Evolutionary conservation across 2,113 vertebrate species (phyloP).

Genomic region (Hirundichthys speculiger): DNA sequence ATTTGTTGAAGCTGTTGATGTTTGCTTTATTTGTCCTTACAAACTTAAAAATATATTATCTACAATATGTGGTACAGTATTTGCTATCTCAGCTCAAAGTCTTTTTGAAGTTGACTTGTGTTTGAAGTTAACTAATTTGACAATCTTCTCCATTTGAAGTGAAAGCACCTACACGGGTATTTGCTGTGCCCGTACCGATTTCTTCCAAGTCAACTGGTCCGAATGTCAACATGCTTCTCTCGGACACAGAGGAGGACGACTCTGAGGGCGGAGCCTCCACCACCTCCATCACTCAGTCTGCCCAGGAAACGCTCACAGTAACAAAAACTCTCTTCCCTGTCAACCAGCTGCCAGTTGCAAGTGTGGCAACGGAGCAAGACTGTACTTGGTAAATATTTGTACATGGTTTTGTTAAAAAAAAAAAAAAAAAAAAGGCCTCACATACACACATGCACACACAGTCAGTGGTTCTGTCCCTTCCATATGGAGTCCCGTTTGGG

Average conservation of each 20-base stretch:
- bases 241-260: slow-evolving; percentile 66
- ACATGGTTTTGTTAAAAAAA: neutral
- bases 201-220: slow-evolving; percentile 43
- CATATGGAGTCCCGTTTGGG: too few relatives aligned
- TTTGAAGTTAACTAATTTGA: neutral
- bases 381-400: neutral
- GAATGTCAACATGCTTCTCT: slow-evolving; percentile 39
- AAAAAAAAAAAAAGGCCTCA: neutral
- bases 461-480: too few relatives aligned
- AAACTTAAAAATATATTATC: too few relatives aligned
- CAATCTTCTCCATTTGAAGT: slow-evolving; percentile 21
- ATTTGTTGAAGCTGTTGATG: too few relatives aligned
- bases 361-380: neutral
- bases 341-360: slow-evolving; percentile 24
- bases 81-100: too few relatives aligned
- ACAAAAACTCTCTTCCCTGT: slow-evolving; percentile 31
- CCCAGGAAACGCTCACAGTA: slow-evolving; percentile 64
- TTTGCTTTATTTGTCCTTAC: too few relatives aligned
- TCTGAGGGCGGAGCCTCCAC: slow-evolving; percentile 65
- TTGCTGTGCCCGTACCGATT: slow-evolving; percentile 27
- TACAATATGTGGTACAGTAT: too few relatives aligned
- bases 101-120: neutral
- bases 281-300: slow-evolving; percentile 63
- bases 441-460: neutral
- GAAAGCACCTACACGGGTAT: slow-evolving; percentile 21